These are phyloP conservation scores for Porites australiensis DNA, from an alignment of 64 coral and sea anemone genomes.

Conservation along the genomic window DNA sequence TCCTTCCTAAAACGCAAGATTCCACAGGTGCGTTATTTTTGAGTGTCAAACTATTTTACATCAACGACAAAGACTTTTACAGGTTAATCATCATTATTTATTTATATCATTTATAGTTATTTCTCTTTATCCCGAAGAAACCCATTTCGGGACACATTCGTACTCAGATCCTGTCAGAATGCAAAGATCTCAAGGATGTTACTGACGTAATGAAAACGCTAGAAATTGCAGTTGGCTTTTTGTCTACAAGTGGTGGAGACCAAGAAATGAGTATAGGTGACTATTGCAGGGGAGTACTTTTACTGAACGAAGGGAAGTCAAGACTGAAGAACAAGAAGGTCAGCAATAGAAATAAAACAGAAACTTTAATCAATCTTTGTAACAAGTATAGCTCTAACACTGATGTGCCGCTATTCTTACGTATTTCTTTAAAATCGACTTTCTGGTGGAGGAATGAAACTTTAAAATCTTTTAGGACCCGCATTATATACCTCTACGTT, in stretches of 20 bases:
- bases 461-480: no score
- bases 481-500: no score
- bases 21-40: slow-evolving; percentile 11
- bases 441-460: no score
- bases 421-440: no score
- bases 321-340: slow-evolving; percentile 56
- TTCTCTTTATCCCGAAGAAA: slow-evolving; percentile 26
- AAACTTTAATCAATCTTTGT: not conserved
- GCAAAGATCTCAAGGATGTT: slow-evolving; percentile 52
- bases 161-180: slow-evolving; percentile 41
- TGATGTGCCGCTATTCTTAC: no score
- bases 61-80: not conserved
- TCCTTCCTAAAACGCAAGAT: not conserved
- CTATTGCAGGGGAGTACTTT: slow-evolving; percentile 34
- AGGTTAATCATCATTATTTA: not conserved
- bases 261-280: slow-evolving; percentile 44
- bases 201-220: slow-evolving; percentile 52
- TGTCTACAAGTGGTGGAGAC: slow-evolving; percentile 63
- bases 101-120: not conserved
- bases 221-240: slow-evolving; percentile 76
- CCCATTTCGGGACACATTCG: slow-evolving; percentile 7
- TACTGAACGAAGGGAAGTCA: slow-evolving; percentile 18
- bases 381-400: no score
- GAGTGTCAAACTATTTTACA: not conserved
- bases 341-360: not conserved